These are phyloP conservation scores for Incurvaria masculella DNA, from an alignment of 2,888 invertebrate genomes.

Conservation along the genomic window DNA sequence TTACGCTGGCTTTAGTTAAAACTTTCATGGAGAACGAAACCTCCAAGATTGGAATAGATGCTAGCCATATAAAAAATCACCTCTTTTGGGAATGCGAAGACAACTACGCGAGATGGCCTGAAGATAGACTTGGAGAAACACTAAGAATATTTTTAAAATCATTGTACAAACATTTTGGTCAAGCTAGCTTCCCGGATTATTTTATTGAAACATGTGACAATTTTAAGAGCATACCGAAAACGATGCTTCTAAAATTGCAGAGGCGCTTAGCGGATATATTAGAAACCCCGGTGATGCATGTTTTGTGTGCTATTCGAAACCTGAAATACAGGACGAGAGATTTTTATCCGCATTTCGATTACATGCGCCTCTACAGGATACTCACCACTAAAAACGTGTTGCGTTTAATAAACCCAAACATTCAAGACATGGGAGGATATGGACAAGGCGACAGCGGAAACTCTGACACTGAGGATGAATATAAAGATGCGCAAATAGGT, in stretches of 20 bases:
- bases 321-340: constrained; percentile 57
- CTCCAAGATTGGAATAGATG: constrained; percentile 61
- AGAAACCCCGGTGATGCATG: constrained; percentile 69
- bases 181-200: constrained; percentile 64
- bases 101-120: constrained; percentile 68
- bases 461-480: constrained; percentile 41
- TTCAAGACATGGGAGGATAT: constrained; percentile 24
- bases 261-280: constrained; percentile 63
- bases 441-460: constrained; percentile 22
- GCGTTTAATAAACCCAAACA: constrained; percentile 43
- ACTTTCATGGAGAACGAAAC: constrained; percentile 67
- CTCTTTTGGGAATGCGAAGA: constrained; percentile 78
- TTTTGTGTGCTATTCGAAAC: constrained; percentile 67
- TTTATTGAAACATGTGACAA: constrained; percentile 72
- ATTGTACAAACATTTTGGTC: constrained; percentile 61
- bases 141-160: constrained; percentile 60
- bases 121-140: constrained; percentile 68
- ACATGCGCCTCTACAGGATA: constrained; percentile 55
- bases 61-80: constrained; percentile 69
- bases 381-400: constrained; percentile 55
- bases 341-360: constrained; percentile 65
- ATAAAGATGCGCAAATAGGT: constrained; percentile 24
- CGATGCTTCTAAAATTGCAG: constrained; percentile 62
- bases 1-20: constrained; percentile 67
- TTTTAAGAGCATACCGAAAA: constrained; percentile 66